phyloP scores from a whole-genome alignment of 2,797 vertebrate species.

The Monodelphis domestica region DNA sequence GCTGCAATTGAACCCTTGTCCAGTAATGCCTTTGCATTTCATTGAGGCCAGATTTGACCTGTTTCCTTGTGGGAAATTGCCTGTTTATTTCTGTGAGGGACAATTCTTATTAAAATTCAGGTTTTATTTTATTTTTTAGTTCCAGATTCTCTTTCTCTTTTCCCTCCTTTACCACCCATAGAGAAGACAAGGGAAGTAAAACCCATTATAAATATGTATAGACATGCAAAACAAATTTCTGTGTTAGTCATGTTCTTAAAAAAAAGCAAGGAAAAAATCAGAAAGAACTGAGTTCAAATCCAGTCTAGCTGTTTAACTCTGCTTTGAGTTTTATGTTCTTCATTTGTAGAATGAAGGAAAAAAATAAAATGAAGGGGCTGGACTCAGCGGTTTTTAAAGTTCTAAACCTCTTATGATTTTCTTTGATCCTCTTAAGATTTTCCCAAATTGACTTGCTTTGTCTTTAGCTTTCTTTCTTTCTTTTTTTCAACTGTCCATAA shows the following conservation, averaged over 20 bases:
- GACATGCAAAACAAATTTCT: background rate
- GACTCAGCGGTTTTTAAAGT: conserved; percentile 3
- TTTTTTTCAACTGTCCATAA: conserved; percentile 61
- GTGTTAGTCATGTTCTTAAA: background rate
- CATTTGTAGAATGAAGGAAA: too few relatives aligned
- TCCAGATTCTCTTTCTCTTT: background rate
- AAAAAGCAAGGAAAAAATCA: background rate
- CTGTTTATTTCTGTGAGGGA: background rate
- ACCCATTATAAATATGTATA: background rate
- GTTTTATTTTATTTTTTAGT: background rate
- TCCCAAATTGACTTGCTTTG: conserved; percentile 54
- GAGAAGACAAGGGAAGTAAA: background rate
- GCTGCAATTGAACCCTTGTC: background rate
- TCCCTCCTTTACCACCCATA: background rate
- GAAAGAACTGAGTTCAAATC: background rate
- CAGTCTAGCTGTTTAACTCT: background rate
- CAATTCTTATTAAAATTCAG: background rate
- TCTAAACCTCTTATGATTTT: conserved; percentile 64
- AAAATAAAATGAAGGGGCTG: background rate
- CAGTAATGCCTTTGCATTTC: background rate
- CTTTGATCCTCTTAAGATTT: conserved; percentile 55
- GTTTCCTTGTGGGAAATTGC: background rate
- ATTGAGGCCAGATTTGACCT: background rate
- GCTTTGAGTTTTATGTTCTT: too few relatives aligned
- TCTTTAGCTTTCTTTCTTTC: conserved; percentile 12